Percentiles rank a stretch among this genome's conserved stretches.
Evolutionary conservation across 2,888 invertebrate species (phyloP).

Genomic region (Nemurella pictetii): DNA sequence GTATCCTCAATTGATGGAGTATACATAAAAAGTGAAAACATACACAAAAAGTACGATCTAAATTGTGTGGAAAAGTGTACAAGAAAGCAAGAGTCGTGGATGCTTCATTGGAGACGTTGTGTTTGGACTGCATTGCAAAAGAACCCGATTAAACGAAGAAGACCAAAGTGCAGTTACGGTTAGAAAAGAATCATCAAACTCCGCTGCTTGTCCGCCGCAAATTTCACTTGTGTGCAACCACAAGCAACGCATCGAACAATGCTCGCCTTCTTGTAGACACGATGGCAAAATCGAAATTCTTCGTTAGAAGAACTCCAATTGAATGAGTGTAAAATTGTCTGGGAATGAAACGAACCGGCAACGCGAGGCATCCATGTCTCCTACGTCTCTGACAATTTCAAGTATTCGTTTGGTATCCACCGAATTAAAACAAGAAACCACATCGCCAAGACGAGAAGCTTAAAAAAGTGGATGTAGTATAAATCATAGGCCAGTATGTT

Average conservation of each 20-base stretch:
- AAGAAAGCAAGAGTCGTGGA: background rate
- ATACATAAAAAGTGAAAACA: background rate
- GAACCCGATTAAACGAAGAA: background rate
- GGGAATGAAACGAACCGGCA: slow-evolving; percentile 11
- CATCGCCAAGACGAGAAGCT: slow-evolving; percentile 11
- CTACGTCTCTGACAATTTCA: background rate
- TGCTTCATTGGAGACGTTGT: background rate
- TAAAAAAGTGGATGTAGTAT: slow-evolving; percentile 17
- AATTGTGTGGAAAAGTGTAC: background rate
- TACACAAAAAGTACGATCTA: background rate
- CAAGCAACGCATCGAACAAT: slow-evolving; percentile 10
- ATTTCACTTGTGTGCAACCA: background rate
- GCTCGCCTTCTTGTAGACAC: background rate
- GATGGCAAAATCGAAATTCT: slow-evolving; percentile 22
- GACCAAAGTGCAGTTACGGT: background rate
- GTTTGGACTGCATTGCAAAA: background rate
- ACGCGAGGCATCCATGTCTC: background rate
- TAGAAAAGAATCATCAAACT: background rate
- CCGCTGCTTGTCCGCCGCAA: background rate
- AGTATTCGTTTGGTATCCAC: slow-evolving; percentile 28
- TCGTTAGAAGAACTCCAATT: slow-evolving; percentile 16
- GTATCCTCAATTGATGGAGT: background rate
- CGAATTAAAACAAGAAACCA: slow-evolving; percentile 30
- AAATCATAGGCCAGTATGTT: slow-evolving; percentile 14
- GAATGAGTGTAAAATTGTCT: slow-evolving; percentile 25